Conservation (phyloP, 1,140 invertebrate genomes). For the Paralvinella palmiformis region DNA sequence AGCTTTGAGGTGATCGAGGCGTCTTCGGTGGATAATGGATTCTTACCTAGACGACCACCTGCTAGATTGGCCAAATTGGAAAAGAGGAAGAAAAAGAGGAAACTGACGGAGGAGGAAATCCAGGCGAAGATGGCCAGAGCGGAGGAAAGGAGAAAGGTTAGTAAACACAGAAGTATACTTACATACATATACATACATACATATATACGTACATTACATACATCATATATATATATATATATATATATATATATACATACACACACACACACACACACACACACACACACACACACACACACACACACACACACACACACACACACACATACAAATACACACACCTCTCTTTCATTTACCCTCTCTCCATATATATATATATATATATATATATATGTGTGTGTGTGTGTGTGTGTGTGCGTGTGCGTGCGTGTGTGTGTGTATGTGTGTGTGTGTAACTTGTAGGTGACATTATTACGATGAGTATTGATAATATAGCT, state of each 20-base stretch:
- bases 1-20: slow-evolving; percentile 41
- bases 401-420: too few relatives aligned
- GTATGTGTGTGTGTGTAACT: too few relatives aligned
- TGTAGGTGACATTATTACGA: neutral
- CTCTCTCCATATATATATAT: too few relatives aligned
- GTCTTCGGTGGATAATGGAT: slow-evolving; percentile 8
- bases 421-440: too few relatives aligned
- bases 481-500: too few relatives aligned
- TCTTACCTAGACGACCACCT: slow-evolving; percentile 22
- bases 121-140: slow-evolving; percentile 34
- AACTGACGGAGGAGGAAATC: slow-evolving; percentile 33
- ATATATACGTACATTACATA: neutral
- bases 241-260: neutral
- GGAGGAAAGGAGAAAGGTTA: slow-evolving; percentile 36
- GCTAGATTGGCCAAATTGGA: slow-evolving; percentile 30
- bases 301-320: neutral
- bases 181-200: neutral
- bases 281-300: neutral
- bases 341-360: too few relatives aligned
- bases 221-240: neutral
- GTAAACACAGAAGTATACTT: slow-evolving; percentile 1
- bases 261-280: neutral
- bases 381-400: too few relatives aligned
- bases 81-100: slow-evolving; percentile 32
- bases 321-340: too few relatives aligned